Percentiles rank a stretch among this genome's conserved stretches.
Conservation (phyloP, 2,113 vertebrate genomes). For the Brachyistius frenatus region DNA sequence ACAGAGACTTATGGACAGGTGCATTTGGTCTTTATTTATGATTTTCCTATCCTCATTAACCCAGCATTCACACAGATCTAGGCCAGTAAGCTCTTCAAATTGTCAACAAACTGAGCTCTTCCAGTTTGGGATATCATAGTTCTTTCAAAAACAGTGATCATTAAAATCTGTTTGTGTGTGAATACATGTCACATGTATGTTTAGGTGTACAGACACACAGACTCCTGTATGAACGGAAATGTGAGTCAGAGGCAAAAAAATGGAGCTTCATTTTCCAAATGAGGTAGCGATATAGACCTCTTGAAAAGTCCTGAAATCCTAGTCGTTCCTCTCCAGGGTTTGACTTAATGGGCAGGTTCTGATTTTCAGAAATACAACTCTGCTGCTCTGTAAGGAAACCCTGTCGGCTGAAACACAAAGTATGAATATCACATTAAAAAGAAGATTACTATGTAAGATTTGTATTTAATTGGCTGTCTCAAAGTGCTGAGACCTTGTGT, state of each 20-base stretch:
- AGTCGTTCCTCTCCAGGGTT: not conserved
- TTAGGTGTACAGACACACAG: not conserved
- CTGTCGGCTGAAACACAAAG: not conserved
- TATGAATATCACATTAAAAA: not conserved
- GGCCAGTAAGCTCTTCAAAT: not conserved
- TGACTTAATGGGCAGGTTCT: not conserved
- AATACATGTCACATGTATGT: not conserved
- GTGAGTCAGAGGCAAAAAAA: not conserved
- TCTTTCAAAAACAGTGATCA: not conserved
- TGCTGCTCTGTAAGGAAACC: slow-evolving; percentile 6
- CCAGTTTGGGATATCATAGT: not conserved
- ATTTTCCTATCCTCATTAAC: no score
- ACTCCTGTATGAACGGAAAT: not conserved
- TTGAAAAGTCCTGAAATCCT: not conserved
- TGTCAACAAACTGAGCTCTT: not conserved
- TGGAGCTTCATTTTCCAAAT: not conserved
- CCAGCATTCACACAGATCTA: not conserved
- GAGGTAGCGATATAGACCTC: not conserved
- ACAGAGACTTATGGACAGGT: no score
- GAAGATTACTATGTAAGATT: not conserved
- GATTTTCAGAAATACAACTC: slow-evolving; percentile 9
- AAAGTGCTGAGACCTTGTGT: not conserved
- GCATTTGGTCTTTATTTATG: no score
- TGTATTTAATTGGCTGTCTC: slow-evolving; percentile 15
- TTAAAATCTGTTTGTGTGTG: not conserved